Evolutionary conservation across 1,140 invertebrate genomes (phyloP).

Genomic region (Pseudoatta argentina): DNA sequence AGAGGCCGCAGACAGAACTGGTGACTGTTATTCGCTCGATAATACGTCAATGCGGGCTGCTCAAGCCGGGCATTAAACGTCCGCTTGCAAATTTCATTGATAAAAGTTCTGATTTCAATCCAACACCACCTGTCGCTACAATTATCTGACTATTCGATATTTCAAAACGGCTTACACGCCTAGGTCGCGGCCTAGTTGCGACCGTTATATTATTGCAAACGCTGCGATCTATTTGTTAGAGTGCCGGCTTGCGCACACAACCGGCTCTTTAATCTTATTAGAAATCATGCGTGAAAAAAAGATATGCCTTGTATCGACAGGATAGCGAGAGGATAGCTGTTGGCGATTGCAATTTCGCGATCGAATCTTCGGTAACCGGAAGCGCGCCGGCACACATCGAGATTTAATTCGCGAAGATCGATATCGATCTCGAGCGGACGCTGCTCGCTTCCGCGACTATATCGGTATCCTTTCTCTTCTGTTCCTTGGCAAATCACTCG

Average conservation of each 20-base stretch:
- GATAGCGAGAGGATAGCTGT: conserved; percentile 55
- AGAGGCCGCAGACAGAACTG: neutral
- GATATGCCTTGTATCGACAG: neutral
- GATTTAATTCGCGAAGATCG: conserved; percentile 18
- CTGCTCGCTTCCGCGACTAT: conserved; percentile 2
- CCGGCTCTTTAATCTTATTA: conserved; percentile 66
- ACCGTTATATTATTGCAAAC: conserved; percentile 70
- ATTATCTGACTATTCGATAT: conserved; percentile 53
- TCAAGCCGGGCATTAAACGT: conserved; percentile 15
- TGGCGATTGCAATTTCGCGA: conserved; percentile 60
- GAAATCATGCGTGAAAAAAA: conserved; percentile 25
- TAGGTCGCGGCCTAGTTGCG: conserved; percentile 61
- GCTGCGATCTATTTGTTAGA: conserved; percentile 61
- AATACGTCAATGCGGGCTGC: neutral
- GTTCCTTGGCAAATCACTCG: conserved; percentile 14
- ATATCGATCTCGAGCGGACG: conserved; percentile 15
- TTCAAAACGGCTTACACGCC: conserved; percentile 52
- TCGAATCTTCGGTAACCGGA: conserved; percentile 49
- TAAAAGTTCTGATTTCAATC: conserved; percentile 41
- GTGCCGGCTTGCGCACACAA: conserved; percentile 60
- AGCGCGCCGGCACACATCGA: conserved; percentile 5
- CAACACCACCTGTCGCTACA: conserved; percentile 45
- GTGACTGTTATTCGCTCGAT: conserved; percentile 20
- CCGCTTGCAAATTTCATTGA: conserved; percentile 43
- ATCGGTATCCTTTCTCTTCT: conserved; percentile 23